Evolutionary conservation across 1,140 invertebrate genomes (phyloP), one percentile per base, ranked within the genome.

Genomic region (Tetragnatha versicolor): DNA sequence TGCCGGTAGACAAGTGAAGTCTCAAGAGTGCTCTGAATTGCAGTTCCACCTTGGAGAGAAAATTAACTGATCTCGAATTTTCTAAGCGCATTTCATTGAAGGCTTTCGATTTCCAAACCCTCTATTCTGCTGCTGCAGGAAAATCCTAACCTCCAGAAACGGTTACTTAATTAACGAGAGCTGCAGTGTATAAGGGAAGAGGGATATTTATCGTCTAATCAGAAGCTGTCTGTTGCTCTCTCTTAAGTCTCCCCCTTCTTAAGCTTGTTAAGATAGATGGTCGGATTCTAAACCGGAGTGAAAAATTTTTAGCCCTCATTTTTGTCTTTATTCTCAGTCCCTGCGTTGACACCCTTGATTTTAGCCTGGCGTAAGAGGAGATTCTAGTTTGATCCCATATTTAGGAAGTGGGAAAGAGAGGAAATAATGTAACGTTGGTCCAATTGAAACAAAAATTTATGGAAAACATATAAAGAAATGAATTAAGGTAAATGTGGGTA

Each of bases 51-150:
- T 66, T n/a, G 20, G 49, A 17, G 39, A 66, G 63, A 47, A 66
- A 66, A 66, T 66, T 66, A 33, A 66, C 39, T 39, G 63, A 29
- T 66, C 63, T 66, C 42, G 25, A 65, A 66, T 66, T 66, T 66
- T 66, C 42, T 31, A 66, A 49, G 17, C n/a, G 39, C 61, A 45
- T 47, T 61, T 65, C 39, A 22, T 27, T 37, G 20, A 35, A 45
- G 22, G n/a, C 61, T 65, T 65, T 65, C 61, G 20, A 65, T 39
- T 65, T 65, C 20, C 39, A 42, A 39, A 27, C 60, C 7, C 35
- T 7, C 33, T n/a, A 61, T 61, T 61, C 60, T n/a, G 12, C 49
- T 66, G 31, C 63, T 9, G 20, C 17, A 20, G 37, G 25, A 4
- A 49, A 65, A 25, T 29, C 37, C 37, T 3, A 47, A 49, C 14